These are phyloP conservation scores for Dyspetes luteomarginatus DNA, from an alignment of 2,888 invertebrate species.

Conservation along the genomic window DNA sequence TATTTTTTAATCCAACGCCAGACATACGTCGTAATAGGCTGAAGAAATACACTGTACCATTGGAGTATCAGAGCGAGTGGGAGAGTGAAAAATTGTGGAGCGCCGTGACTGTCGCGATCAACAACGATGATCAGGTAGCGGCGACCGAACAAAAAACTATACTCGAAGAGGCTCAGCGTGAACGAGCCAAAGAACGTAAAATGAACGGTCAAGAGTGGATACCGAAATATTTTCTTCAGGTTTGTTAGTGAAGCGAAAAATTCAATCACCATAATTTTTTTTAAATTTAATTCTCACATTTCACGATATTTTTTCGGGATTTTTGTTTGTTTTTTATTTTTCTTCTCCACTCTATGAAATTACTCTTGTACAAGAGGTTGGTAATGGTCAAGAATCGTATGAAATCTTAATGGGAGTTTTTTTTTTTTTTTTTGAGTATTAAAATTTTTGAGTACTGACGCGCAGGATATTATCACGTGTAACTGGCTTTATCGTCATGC, in stretches of 20 bases:
- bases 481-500: slow-evolving; percentile 91
- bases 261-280: no score
- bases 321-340: slow-evolving; percentile 10
- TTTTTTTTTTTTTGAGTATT: background rate
- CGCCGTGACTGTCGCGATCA: slow-evolving; percentile 93
- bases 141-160: slow-evolving; percentile 96
- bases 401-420: background rate
- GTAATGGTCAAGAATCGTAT: background rate
- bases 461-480: slow-evolving; percentile 83
- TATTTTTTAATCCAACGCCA: slow-evolving; percentile 89
- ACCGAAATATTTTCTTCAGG: slow-evolving; percentile 90
- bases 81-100: slow-evolving; percentile 96
- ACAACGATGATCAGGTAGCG: slow-evolving; percentile 90
- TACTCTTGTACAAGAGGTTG: background rate
- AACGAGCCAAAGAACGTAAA: slow-evolving; percentile 89
- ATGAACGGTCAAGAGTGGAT: slow-evolving; percentile 88
- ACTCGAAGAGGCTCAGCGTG: slow-evolving; percentile 94
- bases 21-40: slow-evolving; percentile 89
- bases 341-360: no score
- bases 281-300: background rate
- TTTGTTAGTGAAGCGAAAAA: slow-evolving; percentile 63
- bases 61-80: slow-evolving; percentile 90
- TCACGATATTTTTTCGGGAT: background rate
- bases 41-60: slow-evolving; percentile 90
- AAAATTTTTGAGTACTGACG: slow-evolving; percentile 37